These are phyloP conservation scores for Urosaurus nigricauda DNA, from an alignment of 2,797 vertebrate species.

Conservation along the genomic window DNA sequence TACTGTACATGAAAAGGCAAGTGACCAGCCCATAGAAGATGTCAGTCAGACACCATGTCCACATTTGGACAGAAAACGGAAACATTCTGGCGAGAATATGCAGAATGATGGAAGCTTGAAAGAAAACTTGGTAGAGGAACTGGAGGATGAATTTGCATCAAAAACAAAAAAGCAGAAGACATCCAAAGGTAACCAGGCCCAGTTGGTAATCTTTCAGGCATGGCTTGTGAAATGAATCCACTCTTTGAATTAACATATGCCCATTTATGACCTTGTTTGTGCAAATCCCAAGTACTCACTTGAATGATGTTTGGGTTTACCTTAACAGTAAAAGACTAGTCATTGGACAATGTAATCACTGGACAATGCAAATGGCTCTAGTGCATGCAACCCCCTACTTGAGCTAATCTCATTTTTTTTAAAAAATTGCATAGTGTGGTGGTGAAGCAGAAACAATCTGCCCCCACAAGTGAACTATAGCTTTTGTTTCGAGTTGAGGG, in stretches of 20 bases:
- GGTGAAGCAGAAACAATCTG: slow-evolving; percentile 74
- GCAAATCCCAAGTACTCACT: slow-evolving; percentile 73
- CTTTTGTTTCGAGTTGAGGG: slow-evolving; percentile 82
- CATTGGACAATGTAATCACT: slow-evolving; percentile 72
- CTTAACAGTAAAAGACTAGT: slow-evolving; percentile 71
- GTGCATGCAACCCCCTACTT: slow-evolving; percentile 75
- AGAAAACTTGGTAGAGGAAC: slow-evolving; percentile 77
- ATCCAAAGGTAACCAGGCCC: slow-evolving; percentile 79
- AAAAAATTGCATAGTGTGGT: slow-evolving; percentile 74
- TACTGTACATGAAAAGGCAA: slow-evolving; percentile 74
- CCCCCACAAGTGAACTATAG: slow-evolving; percentile 80
- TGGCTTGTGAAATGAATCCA: slow-evolving; percentile 75
- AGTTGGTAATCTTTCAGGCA: slow-evolving; percentile 65
- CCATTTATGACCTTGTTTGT: slow-evolving; percentile 74
- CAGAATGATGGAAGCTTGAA: slow-evolving; percentile 82
- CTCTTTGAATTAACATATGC: slow-evolving; percentile 71
- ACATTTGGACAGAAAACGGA: slow-evolving; percentile 85
- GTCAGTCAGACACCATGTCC: slow-evolving; percentile 74
- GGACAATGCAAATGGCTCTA: slow-evolving; percentile 73
- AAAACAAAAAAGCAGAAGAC: slow-evolving; percentile 87
- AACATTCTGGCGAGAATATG: slow-evolving; percentile 82
- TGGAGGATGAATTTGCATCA: slow-evolving; percentile 76
- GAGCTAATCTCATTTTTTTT: slow-evolving; percentile 59
- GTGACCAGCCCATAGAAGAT: slow-evolving; percentile 73
- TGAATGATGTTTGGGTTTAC: slow-evolving; percentile 59